These are phyloP conservation scores for Lycocorax pyrrhopterus DNA, from an alignment of 2,113 vertebrate species.

Conservation along the genomic window DNA sequence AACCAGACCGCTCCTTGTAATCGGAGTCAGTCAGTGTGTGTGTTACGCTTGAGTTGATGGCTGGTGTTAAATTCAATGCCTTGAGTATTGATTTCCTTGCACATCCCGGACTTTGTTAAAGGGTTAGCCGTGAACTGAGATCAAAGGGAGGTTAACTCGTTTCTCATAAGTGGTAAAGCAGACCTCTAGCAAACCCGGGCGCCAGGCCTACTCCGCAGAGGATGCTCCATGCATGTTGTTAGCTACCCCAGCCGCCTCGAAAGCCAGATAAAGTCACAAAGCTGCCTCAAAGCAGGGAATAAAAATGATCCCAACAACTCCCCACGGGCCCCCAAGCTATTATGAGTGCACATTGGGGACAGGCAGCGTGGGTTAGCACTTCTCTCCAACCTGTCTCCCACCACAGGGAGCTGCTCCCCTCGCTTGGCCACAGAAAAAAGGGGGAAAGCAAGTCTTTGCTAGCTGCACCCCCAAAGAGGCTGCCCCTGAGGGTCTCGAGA, in stretches of 20 bases:
- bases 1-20: constrained; percentile 45
- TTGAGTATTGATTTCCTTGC: constrained; percentile 70
- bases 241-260: neutral
- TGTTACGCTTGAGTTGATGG: constrained; percentile 69
- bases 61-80: constrained; percentile 70
- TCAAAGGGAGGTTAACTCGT: constrained; percentile 74
- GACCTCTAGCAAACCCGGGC: constrained; percentile 52
- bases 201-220: constrained; percentile 24
- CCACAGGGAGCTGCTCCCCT: neutral
- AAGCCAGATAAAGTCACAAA: constrained; percentile 37
- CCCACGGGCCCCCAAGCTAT: neutral
- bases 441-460: neutral
- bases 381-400: neutral
- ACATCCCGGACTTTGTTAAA: constrained; percentile 71
- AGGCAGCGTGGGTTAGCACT: accelerated
- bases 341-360: neutral
- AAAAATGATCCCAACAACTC: neutral
- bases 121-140: constrained; percentile 65
- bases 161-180: constrained; percentile 62
- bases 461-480: neutral
- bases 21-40: constrained; percentile 46
- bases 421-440: accelerated
- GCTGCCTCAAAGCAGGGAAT: neutral
- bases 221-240: constrained; percentile 30
- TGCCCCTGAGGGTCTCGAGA: accelerated